Base-by-base conservation (phyloP, 2,797 vertebrate species). In the Anabacerthia variegaticeps region DNA sequence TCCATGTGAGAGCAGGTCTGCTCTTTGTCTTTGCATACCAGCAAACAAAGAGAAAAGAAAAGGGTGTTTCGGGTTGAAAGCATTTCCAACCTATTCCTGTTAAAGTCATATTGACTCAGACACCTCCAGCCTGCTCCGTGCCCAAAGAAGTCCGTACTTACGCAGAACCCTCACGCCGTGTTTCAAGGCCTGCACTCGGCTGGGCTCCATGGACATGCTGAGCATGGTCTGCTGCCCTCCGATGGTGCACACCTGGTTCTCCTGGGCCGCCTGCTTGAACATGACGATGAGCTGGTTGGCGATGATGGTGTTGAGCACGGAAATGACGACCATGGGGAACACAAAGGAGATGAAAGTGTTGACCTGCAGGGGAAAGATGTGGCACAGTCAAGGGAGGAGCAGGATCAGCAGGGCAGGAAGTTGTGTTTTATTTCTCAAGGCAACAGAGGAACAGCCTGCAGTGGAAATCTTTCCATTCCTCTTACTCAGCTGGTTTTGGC, bases 211-310 rank as follows among this genome's bases (percentile, higher is more conserved):
- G 27, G 98, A 98, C 92, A 99, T 98, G 61, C 98, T 99, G 85
- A 99, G 98, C 59, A 98, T 97, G 30, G 98, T 98, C 85, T 98
- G 98, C 80, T 98, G 99, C 36, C 98, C 98, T 1, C 98, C 98
- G 0, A 98, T 97, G 59, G 98, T 97, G 96, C 98, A 98, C 61
- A 98, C 97, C 8, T 98, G 98, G 97, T 98, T 99, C 32, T 99
- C 99, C 96, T 99, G 99, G 9, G 98, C 98, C 0, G 99, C 98
- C 94, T 99, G 99, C 27, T 91, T 98, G 94, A 99, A 99, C 99
- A 99, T 99, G 61, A 98, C 89, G n/a, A 99, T 98, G 85, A 99
- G 98, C 96, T 99, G 99, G 97, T 99, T 99, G 98, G 99, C 99
- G 3, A 99, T 99, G 97, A 99, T 63, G 36, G 99, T 98, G 83